Base-by-base conservation (phyloP, 2,797 vertebrate genomes). In the Phaenicophaeus curvirostris region DNA sequence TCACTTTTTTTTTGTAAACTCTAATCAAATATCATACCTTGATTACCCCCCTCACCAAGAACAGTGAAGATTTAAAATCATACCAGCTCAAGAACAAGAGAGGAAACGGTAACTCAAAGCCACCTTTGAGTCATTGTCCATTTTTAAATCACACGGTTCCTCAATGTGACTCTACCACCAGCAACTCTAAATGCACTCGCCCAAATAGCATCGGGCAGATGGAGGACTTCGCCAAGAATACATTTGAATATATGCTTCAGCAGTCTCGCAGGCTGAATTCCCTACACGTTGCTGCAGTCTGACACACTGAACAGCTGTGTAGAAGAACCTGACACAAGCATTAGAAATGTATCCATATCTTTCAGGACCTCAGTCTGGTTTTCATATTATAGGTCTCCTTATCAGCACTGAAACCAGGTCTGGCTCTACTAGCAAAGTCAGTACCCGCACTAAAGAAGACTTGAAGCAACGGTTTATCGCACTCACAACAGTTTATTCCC, bases 1-100 rank as follows among this genome's bases (percentile, higher is more conserved):
- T 66, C 39, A 41, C 21, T 30, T 59, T 48, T 28, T 66, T 51
- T 3, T 39, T 30, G 0, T 8, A 51, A 78, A 42, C 6, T 58
- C 46, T 8, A 21, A 67, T 25, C 23, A 37, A 58, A 51, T 17
- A 72, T 2, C 2, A 5, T 12, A 62, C 8, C 5, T 57, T 41
- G 13, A 59, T 50, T 71, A 33, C 14, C 6, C 14, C 13, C 7
- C 16, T 53, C 35, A 65, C 3, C 24, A 53, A 57, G 9, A 65
- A 5, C 7, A 10, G 4, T 28, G 6, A 53, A 27, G 8, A 76
- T 69, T 72, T 66, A 31, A 82, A 85, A 90, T 8, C 6, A 15
- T 2, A 33, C 2, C 37, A 0, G 0, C 9, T 51, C 4, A 12
- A 67, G 21, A 81, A 82, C 18, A 0, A 0, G 1, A 46, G 8